Percentiles rank a stretch among this genome's conserved stretches.
Conservation (phyloP, 2,113 vertebrate species). For the Gopherus flavomarginatus region DNA sequence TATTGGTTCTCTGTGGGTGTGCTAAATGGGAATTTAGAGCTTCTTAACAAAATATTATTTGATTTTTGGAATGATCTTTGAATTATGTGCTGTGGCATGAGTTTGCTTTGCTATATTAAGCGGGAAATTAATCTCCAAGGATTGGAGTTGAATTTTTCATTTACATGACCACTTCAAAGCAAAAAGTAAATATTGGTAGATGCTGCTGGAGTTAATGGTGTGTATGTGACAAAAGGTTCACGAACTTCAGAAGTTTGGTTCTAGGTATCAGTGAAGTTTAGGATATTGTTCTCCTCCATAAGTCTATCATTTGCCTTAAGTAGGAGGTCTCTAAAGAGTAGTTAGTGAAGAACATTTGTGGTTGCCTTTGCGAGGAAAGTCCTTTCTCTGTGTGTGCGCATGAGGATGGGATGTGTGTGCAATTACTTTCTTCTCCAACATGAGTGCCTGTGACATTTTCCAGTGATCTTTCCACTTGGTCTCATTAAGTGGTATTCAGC, state of each 20-base stretch:
- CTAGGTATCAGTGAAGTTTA: not conserved
- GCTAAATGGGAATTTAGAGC: not conserved
- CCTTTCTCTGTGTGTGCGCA: not conserved
- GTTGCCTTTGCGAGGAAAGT: not conserved
- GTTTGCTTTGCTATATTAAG: not conserved
- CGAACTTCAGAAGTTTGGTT: not conserved
- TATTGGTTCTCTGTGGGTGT: not conserved
- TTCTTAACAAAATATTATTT: not conserved
- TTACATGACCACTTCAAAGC: not conserved
- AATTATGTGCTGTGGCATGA: not conserved
- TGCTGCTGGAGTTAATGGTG: not conserved
- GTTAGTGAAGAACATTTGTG: not conserved
- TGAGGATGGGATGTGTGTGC: no score
- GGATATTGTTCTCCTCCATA: not conserved
- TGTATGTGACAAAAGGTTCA: not conserved
- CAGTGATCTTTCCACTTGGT: accelerated
- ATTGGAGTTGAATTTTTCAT: not conserved
- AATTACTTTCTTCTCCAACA: not conserved
- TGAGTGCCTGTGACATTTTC: not conserved
- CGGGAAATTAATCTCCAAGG: not conserved
- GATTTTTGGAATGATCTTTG: not conserved
- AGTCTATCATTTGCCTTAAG: accelerated
- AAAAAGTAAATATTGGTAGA: not conserved
- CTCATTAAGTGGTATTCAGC: not conserved
- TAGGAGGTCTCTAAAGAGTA: not conserved